Evolutionary conservation across 1,140 invertebrate genomes (phyloP).

Genomic region (Diachasmimorpha longicaudata): DNA sequence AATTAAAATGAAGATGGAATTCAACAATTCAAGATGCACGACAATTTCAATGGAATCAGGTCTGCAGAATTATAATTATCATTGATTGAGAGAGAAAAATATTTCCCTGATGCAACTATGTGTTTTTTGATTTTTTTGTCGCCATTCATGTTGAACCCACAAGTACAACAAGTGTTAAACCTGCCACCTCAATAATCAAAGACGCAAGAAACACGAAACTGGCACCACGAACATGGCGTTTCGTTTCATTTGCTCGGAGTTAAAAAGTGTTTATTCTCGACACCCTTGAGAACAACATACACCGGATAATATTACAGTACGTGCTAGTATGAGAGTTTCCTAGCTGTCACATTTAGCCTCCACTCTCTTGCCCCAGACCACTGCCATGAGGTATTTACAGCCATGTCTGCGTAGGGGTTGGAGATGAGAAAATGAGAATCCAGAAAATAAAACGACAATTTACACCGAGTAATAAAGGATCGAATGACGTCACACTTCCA

Average conservation of each 20-base stretch:
- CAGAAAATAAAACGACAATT: not conserved
- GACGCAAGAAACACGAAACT: not conserved
- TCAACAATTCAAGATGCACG: not conserved
- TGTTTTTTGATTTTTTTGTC: no score
- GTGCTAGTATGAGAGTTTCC: constrained; percentile 3
- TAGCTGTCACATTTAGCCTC: not conserved
- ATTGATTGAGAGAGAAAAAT: no score
- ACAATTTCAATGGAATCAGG: not conserved
- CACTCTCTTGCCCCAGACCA: not conserved
- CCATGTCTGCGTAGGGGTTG: not conserved
- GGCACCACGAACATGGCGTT: not conserved
- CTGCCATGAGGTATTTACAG: constrained; percentile 11
- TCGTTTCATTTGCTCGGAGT: not conserved
- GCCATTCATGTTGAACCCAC: no score
- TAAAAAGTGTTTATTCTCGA: not conserved
- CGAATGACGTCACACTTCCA: not conserved
- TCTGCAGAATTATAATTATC: not conserved
- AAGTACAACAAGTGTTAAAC: no score
- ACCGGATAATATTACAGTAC: not conserved
- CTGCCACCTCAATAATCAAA: not conserved
- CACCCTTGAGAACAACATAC: not conserved
- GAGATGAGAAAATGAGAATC: not conserved
- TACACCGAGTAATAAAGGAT: not conserved
- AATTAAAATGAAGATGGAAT: not conserved
- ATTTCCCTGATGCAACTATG: no score